These are phyloP conservation scores for Papilio aristodemus DNA, from an alignment of 1,140 invertebrate species.

Conservation along the genomic window DNA sequence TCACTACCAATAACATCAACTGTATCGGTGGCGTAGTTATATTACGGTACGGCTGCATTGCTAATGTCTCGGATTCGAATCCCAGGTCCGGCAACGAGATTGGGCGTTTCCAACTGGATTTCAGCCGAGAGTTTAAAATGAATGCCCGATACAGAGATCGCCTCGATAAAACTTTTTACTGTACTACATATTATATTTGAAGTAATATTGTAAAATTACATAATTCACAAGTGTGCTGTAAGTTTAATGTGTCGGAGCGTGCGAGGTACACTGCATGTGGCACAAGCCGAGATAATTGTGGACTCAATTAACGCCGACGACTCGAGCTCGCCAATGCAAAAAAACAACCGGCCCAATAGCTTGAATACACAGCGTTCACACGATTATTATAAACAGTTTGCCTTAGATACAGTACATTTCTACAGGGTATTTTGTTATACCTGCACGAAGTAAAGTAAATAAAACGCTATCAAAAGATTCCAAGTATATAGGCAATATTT, in stretches of 20 bases:
- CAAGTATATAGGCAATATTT: neutral
- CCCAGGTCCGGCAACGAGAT: no score
- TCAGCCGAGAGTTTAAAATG: no score
- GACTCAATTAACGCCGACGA: neutral
- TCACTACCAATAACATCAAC: no score
- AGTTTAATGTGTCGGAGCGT: neutral
- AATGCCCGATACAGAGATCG: neutral
- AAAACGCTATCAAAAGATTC: neutral
- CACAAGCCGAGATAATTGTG: conserved; percentile 15
- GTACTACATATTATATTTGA: neutral
- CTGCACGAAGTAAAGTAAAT: neutral
- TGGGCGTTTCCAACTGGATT: no score
- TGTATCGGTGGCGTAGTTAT: no score
- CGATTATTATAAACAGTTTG: no score
- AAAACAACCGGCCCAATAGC: conserved; percentile 7
- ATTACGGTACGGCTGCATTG: no score
- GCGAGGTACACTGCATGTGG: neutral
- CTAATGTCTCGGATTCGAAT: no score
- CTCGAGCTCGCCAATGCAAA: neutral
- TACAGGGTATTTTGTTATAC: no score
- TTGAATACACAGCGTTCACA: neutral
- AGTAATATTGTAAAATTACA: neutral
- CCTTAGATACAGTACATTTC: no score
- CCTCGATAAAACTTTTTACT: neutral
- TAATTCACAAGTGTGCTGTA: neutral